Conservation (phyloP, 1,140 invertebrate genomes). For the Neotoxoptera formosana region DNA sequence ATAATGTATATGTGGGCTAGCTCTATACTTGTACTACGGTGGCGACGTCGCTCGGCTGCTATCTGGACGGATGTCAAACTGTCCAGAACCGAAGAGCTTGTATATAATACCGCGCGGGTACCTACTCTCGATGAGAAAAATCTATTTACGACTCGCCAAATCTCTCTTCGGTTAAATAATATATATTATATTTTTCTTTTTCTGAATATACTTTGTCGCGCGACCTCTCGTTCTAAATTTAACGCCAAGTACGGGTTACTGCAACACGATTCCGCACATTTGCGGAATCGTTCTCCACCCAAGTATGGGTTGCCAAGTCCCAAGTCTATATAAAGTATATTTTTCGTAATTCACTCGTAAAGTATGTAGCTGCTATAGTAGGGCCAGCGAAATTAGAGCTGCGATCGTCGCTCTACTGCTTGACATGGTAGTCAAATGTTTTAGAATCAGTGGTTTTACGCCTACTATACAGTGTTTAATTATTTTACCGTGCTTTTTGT, state of each 20-base stretch:
- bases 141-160: constrained; percentile 36
- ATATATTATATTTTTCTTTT: background rate
- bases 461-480: too few species aligned
- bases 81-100: constrained; percentile 37
- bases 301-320: too few species aligned
- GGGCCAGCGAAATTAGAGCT: too few species aligned
- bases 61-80: constrained; percentile 51
- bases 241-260: background rate
- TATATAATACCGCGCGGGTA: too few species aligned
- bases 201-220: background rate
- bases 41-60: background rate
- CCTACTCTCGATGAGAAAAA: constrained; percentile 17
- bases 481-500: too few species aligned
- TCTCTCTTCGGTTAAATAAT: background rate
- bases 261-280: background rate
- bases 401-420: too few species aligned
- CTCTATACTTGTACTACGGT: background rate
- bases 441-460: too few species aligned
- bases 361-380: too few species aligned
- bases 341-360: too few species aligned
- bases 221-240: constrained; percentile 39
- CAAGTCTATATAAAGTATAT: too few species aligned
- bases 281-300: too few species aligned
- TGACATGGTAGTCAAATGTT: too few species aligned
- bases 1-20: background rate